phyloP scores from a whole-genome alignment of 2,797 vertebrate genomes.

The Pangasius mekongensis region DNA sequence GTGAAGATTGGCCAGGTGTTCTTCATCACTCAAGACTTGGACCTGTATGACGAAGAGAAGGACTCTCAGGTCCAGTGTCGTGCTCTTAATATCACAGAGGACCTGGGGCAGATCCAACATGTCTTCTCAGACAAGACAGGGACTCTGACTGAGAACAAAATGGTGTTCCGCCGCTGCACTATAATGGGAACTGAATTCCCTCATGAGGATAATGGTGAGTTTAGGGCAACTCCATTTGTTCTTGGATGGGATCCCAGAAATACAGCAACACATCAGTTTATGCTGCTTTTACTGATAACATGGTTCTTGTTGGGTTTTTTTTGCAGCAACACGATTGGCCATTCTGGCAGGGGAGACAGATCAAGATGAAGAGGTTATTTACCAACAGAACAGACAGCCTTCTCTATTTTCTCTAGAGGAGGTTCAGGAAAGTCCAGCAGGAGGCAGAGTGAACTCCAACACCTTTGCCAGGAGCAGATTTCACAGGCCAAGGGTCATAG shows the following conservation, averaged over 20 bases:
- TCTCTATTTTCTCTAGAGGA: conserved; percentile 46
- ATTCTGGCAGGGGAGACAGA: conserved; percentile 76
- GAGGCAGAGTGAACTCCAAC: conserved; percentile 60
- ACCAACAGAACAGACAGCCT: conserved; percentile 63
- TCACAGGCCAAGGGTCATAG: conserved; percentile 68
- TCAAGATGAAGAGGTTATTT: conserved; percentile 79
- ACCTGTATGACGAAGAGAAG: conserved; percentile 87
- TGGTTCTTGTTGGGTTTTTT: not conserved
- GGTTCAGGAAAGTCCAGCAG: conserved; percentile 22
- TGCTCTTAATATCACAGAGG: conserved; percentile 92
- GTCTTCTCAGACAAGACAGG: conserved; percentile 97
- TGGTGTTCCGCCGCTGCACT: conserved; percentile 92
- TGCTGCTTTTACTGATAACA: not conserved
- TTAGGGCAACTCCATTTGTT: not conserved
- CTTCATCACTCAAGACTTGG: conserved; percentile 89
- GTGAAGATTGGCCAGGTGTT: conserved; percentile 91
- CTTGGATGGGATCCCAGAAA: not conserved
- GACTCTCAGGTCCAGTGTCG: conserved; percentile 84
- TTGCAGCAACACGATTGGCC: conserved; percentile 82
- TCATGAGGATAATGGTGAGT: conserved; percentile 90
- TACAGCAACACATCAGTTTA: not conserved
- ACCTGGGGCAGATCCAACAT: conserved; percentile 93
- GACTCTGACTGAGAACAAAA: conserved; percentile 96
- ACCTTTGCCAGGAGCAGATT: conserved; percentile 67
- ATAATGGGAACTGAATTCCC: conserved; percentile 88